Percentiles rank a stretch among this genome's conserved stretches.
These are phyloP conservation scores for Lamellibrachia luymesi DNA, from an alignment of 1,140 invertebrate species.

Conservation along the genomic window DNA sequence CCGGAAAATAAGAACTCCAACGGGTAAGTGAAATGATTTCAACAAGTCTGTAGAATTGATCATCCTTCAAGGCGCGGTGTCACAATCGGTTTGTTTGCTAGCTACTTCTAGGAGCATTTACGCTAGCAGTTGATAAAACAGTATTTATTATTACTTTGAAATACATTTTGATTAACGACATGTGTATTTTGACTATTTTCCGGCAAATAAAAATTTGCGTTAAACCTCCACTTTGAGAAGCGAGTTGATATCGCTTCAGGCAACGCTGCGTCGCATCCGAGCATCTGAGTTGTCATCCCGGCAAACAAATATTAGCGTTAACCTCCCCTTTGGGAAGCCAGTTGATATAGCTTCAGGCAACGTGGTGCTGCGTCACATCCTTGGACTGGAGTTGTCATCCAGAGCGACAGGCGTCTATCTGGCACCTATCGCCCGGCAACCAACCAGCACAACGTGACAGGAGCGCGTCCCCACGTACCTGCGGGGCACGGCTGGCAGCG, in stretches of 20 bases:
- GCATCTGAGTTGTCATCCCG: not conserved
- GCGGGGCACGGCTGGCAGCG: not conserved
- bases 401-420: not conserved
- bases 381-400: not conserved
- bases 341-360: not conserved
- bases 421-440: not conserved
- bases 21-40: no score
- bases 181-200: no score
- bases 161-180: no score
- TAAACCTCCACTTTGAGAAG: not conserved
- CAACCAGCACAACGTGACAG: not conserved
- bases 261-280: not conserved
- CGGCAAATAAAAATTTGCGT: no score
- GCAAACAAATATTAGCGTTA: no score
- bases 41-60: no score
- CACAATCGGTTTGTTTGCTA: no score
- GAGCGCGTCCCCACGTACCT: not conserved
- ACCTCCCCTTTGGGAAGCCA: not conserved
- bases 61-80: no score
- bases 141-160: no score
- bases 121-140: no score
- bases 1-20: no score
- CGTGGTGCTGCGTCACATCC: not conserved
- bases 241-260: not conserved
- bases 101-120: no score